Conservation (phyloP, 2,888 invertebrate species). For the Watsonalla cultraria region DNA sequence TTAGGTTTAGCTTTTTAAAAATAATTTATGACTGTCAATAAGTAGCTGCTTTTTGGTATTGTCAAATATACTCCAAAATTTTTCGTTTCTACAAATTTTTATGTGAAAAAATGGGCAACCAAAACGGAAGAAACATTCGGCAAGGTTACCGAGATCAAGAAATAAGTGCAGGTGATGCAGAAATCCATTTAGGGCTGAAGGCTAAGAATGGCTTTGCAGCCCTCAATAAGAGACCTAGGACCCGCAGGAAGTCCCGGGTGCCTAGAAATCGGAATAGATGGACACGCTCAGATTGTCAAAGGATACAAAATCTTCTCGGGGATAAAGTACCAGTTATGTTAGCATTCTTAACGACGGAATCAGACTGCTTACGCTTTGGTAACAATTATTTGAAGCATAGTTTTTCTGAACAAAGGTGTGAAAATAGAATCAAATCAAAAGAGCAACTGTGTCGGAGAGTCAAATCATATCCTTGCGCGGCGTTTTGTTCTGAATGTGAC, state of each 20-base stretch:
- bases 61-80: neutral
- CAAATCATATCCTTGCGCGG: conserved; percentile 29
- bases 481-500: conserved; percentile 33
- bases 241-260: conserved; percentile 13
- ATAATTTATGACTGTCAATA: too few species aligned
- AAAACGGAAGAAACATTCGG: conserved; percentile 13
- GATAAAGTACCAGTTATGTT: conserved; percentile 27
- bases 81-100: conserved; percentile 3
- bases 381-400: conserved; percentile 14
- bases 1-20: too few species aligned
- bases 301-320: conserved; percentile 15
- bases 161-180: conserved; percentile 9
- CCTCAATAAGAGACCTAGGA: conserved; percentile 13
- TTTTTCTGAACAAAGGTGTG: conserved; percentile 16
- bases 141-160: conserved; percentile 10
- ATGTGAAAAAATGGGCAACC: conserved; percentile 26
- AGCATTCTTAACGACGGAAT: conserved; percentile 24
- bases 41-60: too few species aligned
- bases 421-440: conserved; percentile 12
- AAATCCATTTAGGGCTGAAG: conserved; percentile 6
- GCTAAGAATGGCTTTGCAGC: conserved; percentile 7
- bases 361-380: conserved; percentile 12
- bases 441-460: conserved; percentile 17
- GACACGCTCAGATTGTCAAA: conserved; percentile 15
- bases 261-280: conserved; percentile 3